phyloP scores from a whole-genome alignment of 2,797 vertebrate species.

The Anguilla marmorata region DNA sequence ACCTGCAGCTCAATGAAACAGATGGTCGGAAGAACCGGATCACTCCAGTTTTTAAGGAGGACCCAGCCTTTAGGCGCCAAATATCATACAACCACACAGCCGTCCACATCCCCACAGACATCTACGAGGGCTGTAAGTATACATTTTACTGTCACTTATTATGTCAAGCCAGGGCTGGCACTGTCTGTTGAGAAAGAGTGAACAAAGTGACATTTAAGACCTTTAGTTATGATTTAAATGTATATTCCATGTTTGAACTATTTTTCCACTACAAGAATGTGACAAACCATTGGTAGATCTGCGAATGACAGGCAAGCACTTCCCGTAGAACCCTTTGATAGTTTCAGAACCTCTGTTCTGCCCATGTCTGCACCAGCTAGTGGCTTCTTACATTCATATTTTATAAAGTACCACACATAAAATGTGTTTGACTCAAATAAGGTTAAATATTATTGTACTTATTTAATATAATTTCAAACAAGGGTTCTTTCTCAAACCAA shows the following conservation, averaged over 20 bases:
- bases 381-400: neutral
- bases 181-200: too few relatives aligned
- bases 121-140: conserved; percentile 97
- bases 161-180: neutral
- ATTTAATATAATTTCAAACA: neutral
- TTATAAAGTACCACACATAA: neutral
- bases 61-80: conserved; percentile 82
- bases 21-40: conserved; percentile 75
- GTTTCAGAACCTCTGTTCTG: neutral
- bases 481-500: neutral
- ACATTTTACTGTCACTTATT: neutral
- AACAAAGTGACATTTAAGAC: too few relatives aligned
- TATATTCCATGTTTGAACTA: neutral
- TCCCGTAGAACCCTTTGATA: neutral
- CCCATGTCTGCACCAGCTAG: neutral
- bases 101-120: conserved; percentile 96
- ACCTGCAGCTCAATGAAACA: conserved; percentile 77
- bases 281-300: neutral
- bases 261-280: neutral
- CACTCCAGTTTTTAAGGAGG: conserved; percentile 81
- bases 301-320: neutral
- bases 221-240: neutral
- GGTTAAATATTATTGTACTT: neutral
- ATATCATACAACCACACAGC: conserved; percentile 91
- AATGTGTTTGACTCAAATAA: neutral